Conservation (phyloP, 2,113 vertebrate species). For the Anoura caudifer region DNA sequence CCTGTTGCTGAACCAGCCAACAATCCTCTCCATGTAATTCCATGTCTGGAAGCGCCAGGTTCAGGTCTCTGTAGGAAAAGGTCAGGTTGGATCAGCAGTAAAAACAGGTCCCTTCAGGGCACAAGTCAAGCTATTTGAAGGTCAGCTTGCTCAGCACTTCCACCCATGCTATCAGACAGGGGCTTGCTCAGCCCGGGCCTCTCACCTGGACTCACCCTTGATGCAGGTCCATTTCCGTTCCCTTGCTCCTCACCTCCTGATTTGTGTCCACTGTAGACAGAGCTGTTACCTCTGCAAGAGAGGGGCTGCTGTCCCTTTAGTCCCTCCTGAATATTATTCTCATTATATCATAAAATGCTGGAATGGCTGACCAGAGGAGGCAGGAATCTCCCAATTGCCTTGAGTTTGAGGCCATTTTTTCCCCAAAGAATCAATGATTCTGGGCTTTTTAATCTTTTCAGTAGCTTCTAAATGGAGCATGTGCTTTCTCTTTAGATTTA, state of each 20-base stretch:
- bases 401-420: not conserved
- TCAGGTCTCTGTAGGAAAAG: not conserved
- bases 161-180: not conserved
- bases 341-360: not conserved
- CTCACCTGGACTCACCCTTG: not conserved
- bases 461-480: not conserved
- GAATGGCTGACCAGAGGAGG: not conserved
- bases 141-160: not conserved
- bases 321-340: not conserved
- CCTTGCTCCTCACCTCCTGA: not conserved
- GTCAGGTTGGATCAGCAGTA: not conserved
- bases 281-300: not conserved
- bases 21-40: constrained; percentile 7
- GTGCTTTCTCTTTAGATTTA: not conserved
- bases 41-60: not conserved
- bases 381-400: not conserved
- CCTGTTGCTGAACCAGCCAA: not conserved
- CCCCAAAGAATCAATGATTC: not conserved
- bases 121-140: not conserved
- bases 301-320: not conserved
- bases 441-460: not conserved
- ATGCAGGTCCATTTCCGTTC: not conserved
- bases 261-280: not conserved
- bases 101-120: not conserved
- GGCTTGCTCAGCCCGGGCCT: not conserved